A percentile compares a stretch with the other conserved stretches of the same genome.
Evolutionary conservation across 2,888 invertebrate genomes (phyloP).

Genomic region (Phasia obesa): DNA sequence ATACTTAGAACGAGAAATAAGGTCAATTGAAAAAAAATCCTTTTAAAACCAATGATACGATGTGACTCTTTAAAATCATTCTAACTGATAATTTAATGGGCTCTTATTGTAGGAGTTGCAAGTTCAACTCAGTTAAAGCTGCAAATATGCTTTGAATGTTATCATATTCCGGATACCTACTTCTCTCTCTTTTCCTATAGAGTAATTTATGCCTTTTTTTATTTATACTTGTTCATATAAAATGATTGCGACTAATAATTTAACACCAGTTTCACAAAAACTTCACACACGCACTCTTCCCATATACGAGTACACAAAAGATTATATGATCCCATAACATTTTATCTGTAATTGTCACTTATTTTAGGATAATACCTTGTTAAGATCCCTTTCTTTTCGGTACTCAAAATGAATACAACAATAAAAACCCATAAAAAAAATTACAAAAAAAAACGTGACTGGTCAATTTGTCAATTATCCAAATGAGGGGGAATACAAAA

Average conservation of each 20-base stretch:
- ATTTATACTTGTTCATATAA: constrained; percentile 9
- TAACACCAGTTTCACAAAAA: constrained; percentile 59
- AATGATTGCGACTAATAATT: constrained; percentile 34
- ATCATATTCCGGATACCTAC: neutral
- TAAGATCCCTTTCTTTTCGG: constrained; percentile 65
- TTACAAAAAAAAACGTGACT: constrained; percentile 70
- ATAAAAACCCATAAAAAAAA: no score
- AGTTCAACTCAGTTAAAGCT: neutral
- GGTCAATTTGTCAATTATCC: constrained; percentile 82
- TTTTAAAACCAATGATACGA: no score
- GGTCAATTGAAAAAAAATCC: no score
- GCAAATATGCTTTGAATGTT: neutral
- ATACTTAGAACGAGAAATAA: no score
- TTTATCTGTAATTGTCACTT: constrained; percentile 70
- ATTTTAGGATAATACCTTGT: constrained; percentile 71
- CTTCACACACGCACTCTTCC: neutral
- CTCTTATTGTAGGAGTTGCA: neutral
- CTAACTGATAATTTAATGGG: no score
- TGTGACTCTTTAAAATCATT: no score
- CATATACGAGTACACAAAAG: constrained; percentile 27
- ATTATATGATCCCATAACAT: constrained; percentile 43
- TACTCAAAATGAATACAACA: neutral
- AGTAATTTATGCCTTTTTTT: constrained; percentile 31
- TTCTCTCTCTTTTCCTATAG: neutral
- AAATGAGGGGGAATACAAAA: constrained; percentile 75